Evolutionary conservation across 35 echinoderm and acorn worm species (phyloP), one percentile per base, ranked within the genome.

Genomic region (Patiria miniata): DNA sequence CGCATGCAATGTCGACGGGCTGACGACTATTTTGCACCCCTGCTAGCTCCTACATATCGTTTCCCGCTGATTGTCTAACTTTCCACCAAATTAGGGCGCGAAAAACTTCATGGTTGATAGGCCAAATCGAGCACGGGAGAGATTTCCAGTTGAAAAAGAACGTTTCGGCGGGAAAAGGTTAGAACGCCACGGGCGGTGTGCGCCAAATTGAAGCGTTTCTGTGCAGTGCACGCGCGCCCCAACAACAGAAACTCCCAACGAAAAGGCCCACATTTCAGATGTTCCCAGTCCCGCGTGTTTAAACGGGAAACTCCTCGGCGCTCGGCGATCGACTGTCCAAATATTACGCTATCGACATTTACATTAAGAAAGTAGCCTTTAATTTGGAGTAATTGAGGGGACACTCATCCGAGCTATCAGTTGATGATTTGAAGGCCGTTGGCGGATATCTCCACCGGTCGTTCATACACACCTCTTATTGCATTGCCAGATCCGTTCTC

Each of bases 291-390:
- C 65, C 3, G 26, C 65, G 65, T 73, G 29, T 7, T 14, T 73
- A 73, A 73, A 32, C 7, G 10, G 65, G 10, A 73, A 34, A 14
- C 14, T 28, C 10, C 21, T 73, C 65, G 29, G 26, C 34, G 65
- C 65, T 26, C n/a, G 26, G 21, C 21, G 29, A 23, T 73, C 65
- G 26, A 32, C 65, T 73, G 65, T 73, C 65, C 65, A 73, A 73
- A 73, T 73, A 73, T 73, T 73, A 23, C 65, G 26, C 65, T 73
- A 73, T 73, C 65, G 65, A 73, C 65, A 73, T 73, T 34, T 30
- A 73, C 65, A 73, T 73, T 73, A 73, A 34, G 65, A 73, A 73
- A 73, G 34, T 73, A 73, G 65, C 34, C 65, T 73, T 73, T 73
- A 73, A 73, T 73, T 73, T 73, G 65, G 65, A 73, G 65, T 73